Percentiles rank a stretch among this genome's conserved stretches.
phyloP scores from a whole-genome alignment of 2,888 invertebrate genomes.

The Steinernema scapterisci region DNA sequence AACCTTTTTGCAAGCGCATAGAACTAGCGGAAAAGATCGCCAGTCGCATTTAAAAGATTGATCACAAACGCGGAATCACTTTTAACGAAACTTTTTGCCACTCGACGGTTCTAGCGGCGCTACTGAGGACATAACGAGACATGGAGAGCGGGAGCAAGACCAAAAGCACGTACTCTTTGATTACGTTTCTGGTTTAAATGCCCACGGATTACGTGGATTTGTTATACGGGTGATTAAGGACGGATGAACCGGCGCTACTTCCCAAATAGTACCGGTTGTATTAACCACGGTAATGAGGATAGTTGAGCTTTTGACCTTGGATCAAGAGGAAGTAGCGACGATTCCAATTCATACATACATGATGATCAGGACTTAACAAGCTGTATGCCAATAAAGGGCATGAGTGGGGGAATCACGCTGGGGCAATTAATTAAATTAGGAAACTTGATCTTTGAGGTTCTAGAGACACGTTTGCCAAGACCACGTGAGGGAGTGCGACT shows the following conservation, averaged over 20 bases:
- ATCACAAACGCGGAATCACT: not conserved
- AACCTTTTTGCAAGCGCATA: too few species aligned
- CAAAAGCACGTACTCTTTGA: not conserved
- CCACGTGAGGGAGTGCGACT: not conserved
- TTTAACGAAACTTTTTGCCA: not conserved
- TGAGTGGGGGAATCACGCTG: not conserved
- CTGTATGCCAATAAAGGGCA: not conserved
- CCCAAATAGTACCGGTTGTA: not conserved
- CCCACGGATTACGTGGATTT: not conserved
- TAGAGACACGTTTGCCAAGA: not conserved
- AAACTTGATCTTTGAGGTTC: not conserved
- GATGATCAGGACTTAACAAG: not conserved
- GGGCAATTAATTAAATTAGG: not conserved
- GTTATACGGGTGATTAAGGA: not conserved
- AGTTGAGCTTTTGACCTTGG: not conserved
- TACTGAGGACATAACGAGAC: too few species aligned
- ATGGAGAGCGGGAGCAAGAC: not conserved
- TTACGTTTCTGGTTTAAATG: not conserved
- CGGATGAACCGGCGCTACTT: not conserved
- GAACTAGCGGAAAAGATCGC: too few species aligned
- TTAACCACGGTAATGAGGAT: not conserved
- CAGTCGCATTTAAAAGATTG: not conserved
- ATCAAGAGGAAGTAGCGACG: not conserved
- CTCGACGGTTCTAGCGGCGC: not conserved
- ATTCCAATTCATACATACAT: too few species aligned